Conservation (phyloP, 2,113 vertebrate species). For the Hippocampus mohnikei region DNA sequence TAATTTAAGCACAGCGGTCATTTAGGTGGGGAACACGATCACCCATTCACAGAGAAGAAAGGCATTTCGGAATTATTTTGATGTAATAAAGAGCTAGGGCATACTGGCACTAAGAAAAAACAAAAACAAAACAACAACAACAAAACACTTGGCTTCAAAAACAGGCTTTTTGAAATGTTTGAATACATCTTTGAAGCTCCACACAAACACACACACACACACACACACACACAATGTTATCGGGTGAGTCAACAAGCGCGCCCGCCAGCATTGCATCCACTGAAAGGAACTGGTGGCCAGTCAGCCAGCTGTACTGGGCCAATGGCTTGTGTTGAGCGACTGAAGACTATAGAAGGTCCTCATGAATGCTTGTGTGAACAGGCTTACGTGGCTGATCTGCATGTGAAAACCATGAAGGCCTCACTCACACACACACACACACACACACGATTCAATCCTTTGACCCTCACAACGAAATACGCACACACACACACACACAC, state of each 20-base stretch:
- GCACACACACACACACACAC: constrained; percentile 21
- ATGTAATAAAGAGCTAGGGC: background rate
- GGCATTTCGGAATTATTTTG: background rate
- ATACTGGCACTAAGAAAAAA: background rate
- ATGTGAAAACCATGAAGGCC: constrained; percentile 57
- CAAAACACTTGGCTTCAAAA: background rate
- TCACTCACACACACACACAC: constrained; percentile 18
- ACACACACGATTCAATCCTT: constrained; percentile 22
- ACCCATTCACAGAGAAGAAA: background rate
- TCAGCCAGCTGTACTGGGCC: constrained; percentile 28
- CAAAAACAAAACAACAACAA: too few species aligned
- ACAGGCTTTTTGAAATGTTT: background rate
- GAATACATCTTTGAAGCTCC: constrained; percentile 1
- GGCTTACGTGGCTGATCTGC: constrained; percentile 62
- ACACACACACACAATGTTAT: constrained; percentile 20
- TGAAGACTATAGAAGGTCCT: constrained; percentile 44
- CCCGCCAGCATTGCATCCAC: constrained; percentile 17
- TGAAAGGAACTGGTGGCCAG: constrained; percentile 52
- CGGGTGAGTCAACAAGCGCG: constrained; percentile 53
- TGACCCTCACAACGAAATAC: constrained; percentile 44
- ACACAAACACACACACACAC: background rate
- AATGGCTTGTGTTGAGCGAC: constrained; percentile 52
- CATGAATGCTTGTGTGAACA: constrained; percentile 53
- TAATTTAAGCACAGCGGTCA: too few species aligned
- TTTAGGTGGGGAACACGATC: background rate